Base-by-base conservation (phyloP, 1,140 invertebrate genomes). In the Hormaphis cornu region DNA sequence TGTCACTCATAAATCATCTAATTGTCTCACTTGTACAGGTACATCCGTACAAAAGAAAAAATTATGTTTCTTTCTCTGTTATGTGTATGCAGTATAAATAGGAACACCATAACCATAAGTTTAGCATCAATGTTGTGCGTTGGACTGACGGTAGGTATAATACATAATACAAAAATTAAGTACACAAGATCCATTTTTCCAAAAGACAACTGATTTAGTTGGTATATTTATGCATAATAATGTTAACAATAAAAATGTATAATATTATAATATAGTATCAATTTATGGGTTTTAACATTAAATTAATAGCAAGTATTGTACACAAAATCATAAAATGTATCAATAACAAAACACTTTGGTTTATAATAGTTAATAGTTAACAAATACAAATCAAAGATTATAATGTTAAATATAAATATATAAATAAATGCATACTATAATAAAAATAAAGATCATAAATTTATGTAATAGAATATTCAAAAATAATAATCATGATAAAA, bases 401-500 rank as follows among this genome's bases (percentile, higher is more conserved):
- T 22, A 22, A 61, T 40, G 37, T 8, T 8, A 40, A 40, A 46
- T 50, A 50, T 50, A 35, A 66, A 33, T 48, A 48, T 35, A 33
- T 20, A 33, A 18, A 22, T n/a, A 44, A 16, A 44, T 14, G 22
- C 22, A 58, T 14, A 20, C 14, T 59, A 24, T 37, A 37, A 48
- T 33, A 48, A 48, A 66, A 54, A 69, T 37, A 69, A 50, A 33
- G 20, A 69, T 33, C 7, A 59, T 44, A 69, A 52, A 69, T 52
- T 50, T 14, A 24, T 14, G 12, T 24, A 42, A 28, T 52, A 66
- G n/a, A 30, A 46, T 44, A 18, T 70, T 70, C 14, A 59, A 44
- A 33, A 40, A 40, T 37, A 26, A 58, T 37, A n/a, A n/a, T n/a
- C n/a, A 70, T 37, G 53, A 70, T 58, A 56, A 70, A 40, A 53